Evolutionary conservation across 2,888 invertebrate genomes (phyloP), one percentile per base, ranked within the genome.

Genomic region (Dione juno): DNA sequence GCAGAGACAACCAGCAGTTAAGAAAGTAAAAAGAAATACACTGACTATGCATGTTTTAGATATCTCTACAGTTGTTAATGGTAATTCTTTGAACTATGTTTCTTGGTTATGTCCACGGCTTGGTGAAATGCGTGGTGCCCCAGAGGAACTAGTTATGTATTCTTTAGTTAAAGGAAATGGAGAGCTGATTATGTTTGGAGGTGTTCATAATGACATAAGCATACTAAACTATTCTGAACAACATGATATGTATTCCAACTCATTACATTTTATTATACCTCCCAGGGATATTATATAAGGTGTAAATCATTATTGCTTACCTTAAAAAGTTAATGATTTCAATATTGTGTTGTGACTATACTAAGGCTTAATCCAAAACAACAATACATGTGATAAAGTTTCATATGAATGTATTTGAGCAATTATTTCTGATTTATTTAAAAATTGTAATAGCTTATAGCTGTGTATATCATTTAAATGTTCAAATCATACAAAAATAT

Each of bases 161-260:
- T 96, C 98, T 43, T 94, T 99, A 78, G 96, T 98, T 7, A 95
- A 96, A 75, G 99, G 98, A 14, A 96, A 97, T 83, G 97, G 97
- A 13, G 99, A 99, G 92, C 89, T 99, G 40, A 96, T 99, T 67
- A 96, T 99, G 94, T 99, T 99, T 92, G 99, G 99, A n/a, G 99
- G 99, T 70, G 97, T 99, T 76, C 96, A 96, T 80, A 97, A 97
- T 85, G 96, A 97, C 84, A 94, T 94, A 70, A 93, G 94, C 74
- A 94, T 95, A 73, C 86, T 95, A 74, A 95, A 95, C 81, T 89
- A 88, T 74, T 82, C 89, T 74, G 95, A 95, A 78, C 95, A 95
- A 82, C 90, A 90, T 81, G 88, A 85, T 77, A 95, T 95, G 88
- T 96, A 96, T 81, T 96, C 96, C 52, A 97, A 97, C 90, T 95